Base-by-base conservation (phyloP, 2,888 invertebrate genomes). In the Pollenia angustigena region DNA sequence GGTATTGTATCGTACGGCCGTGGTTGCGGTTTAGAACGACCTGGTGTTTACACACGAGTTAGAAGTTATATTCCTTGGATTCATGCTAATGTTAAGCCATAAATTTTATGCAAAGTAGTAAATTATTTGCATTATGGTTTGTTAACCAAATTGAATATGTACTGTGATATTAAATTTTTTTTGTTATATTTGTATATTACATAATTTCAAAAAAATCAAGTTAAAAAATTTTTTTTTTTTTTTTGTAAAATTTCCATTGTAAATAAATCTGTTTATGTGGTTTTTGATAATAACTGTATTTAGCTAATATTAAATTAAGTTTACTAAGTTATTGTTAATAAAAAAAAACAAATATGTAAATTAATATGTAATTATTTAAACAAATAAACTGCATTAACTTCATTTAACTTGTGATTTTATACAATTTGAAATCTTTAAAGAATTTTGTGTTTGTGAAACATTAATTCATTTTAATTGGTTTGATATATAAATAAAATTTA, bases 1-100 rank as follows among this genome's bases (percentile, higher is more conserved):
- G 96, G 95, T 0, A 92, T 96, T 0, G 95, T 96, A 0, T 96
- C 96, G 0, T 95, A 95, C 87, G 96, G 96, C 0, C 94, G 94
- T 4, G 94, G 94, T 0, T 95, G 95, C 80, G 96, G 95, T 0
- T 93, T 94, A 9, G 89, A 89, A 46, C 42, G 40, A 10, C 89
- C 89, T 3, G 89, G 79, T 9, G 58, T 89, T 66, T 89, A 89
- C 60, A 89, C 89, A 0, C 85, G 87, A 6, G 69, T 89, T 18
- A 76, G 84, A 14, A 88, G 76, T 68, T 89, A 89, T 40, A 60
- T 88, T 12, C 48, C 78, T 32, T 89, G 89, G 89, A 89, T 89
- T 79, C 80, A 58, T 14, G 69, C 75, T 3, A 79, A 89, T 79
- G 81, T 89, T 40, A n/a, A 87, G 46, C 56, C 64, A 54, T 89